Evolutionary conservation across 2,113 vertebrate species (phyloP).

Genomic region (Eublepharis macularius): DNA sequence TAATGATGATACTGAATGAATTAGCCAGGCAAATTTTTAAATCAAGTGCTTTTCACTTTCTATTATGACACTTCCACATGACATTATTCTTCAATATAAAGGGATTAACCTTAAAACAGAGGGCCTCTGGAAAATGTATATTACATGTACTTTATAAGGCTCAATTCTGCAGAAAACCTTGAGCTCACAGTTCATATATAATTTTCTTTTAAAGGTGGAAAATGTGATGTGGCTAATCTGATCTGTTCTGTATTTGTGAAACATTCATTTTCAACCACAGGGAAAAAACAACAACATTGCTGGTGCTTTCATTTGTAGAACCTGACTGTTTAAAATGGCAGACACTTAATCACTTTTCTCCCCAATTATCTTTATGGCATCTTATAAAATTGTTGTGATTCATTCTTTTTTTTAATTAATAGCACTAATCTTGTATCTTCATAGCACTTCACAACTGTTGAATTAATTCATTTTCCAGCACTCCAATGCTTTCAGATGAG

Average conservation of each 20-base stretch:
- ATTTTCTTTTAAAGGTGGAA: background rate
- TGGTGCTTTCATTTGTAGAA: background rate
- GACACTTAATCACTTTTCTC: background rate
- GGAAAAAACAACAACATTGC: background rate
- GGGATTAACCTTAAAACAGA: background rate
- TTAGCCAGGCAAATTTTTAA: too few species aligned
- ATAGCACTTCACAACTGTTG: background rate
- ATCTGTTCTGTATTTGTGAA: background rate
- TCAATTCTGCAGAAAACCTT: background rate
- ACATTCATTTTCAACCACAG: conserved; percentile 1
- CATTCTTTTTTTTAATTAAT: conserved; percentile 5
- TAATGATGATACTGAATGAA: too few species aligned
- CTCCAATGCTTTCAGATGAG: background rate
- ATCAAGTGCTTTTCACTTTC: background rate
- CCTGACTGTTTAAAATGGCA: background rate
- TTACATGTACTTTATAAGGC: background rate
- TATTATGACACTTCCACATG: background rate
- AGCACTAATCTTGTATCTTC: conserved; percentile 13
- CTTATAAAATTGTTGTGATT: conserved; percentile 26
- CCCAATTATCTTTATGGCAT: conserved; percentile 6
- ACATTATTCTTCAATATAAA: background rate
- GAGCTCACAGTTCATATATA: background rate
- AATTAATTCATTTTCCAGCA: conserved; percentile 13
- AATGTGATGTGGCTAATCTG: background rate
- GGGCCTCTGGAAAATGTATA: background rate